Evolutionary conservation across 2,113 vertebrate species (phyloP).

Genomic region (Andinoacara biseriatus): DNA sequence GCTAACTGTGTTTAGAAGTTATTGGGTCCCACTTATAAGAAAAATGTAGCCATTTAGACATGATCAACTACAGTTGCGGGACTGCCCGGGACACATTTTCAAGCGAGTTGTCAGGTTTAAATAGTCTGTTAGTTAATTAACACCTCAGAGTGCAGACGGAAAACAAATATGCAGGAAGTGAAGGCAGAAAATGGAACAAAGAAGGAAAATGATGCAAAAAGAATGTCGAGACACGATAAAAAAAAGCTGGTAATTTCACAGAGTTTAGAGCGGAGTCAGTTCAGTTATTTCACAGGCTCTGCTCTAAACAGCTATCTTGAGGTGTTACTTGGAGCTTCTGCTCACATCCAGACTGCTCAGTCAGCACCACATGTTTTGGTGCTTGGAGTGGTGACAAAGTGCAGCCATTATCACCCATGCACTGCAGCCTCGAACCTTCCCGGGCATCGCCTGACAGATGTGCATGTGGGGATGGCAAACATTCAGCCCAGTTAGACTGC

Average conservation of each 20-base stretch:
- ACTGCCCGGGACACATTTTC: neutral
- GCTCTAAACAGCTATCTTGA: constrained; percentile 5
- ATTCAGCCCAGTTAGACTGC: neutral
- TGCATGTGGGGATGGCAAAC: no score
- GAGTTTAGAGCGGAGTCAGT: neutral
- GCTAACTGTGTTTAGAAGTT: neutral
- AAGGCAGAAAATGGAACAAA: neutral
- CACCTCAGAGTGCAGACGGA: neutral
- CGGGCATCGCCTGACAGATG: neutral
- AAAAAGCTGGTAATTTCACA: neutral
- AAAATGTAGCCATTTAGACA: neutral
- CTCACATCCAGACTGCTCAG: neutral
- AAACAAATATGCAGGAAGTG: neutral
- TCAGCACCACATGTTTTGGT: neutral
- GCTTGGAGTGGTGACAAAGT: neutral
- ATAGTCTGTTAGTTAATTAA: neutral
- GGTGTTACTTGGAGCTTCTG: neutral
- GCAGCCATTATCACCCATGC: neutral
- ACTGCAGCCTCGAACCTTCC: neutral
- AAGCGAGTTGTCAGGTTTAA: neutral
- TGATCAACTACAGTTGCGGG: neutral
- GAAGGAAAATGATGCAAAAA: neutral
- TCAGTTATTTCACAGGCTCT: neutral
- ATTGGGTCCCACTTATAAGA: neutral
- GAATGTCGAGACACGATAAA: neutral